Percentiles rank a stretch among this genome's conserved stretches.
Evolutionary conservation across 2,113 vertebrate genomes (phyloP).

Genomic region (Psilopogon haemacephalus): DNA sequence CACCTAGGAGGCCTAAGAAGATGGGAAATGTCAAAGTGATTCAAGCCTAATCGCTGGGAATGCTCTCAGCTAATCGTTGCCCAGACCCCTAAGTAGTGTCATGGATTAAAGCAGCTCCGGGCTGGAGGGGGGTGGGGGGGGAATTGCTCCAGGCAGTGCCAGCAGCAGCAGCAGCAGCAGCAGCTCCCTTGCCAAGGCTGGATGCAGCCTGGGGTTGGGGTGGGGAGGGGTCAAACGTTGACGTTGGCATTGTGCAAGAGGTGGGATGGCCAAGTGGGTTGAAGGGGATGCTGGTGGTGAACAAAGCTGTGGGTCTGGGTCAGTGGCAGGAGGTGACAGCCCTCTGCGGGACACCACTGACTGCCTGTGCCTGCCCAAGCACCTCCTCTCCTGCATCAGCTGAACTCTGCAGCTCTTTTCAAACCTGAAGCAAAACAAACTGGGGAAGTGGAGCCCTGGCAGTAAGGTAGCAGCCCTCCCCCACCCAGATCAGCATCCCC

Average conservation of each 20-base stretch:
- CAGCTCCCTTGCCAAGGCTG: background rate
- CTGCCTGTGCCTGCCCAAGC: background rate
- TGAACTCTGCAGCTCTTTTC: background rate
- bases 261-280: background rate
- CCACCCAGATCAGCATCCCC: background rate
- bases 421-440: background rate
- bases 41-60: background rate
- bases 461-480: background rate
- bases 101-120: background rate
- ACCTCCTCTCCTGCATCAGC: background rate
- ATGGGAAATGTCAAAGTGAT: constrained; percentile 13
- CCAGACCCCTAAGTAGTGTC: background rate
- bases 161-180: background rate
- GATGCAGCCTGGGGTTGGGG: background rate
- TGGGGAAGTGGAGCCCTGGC: background rate
- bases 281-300: background rate
- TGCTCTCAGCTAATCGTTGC: constrained; percentile 12
- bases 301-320: background rate
- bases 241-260: background rate
- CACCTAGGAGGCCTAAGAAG: constrained; percentile 2
- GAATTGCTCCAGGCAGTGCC: accelerated
- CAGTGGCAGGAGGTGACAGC: background rate
- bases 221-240: background rate
- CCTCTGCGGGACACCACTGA: background rate
- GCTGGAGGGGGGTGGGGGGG: background rate